A percentile compares a stretch with the other conserved stretches of the same genome.
phyloP scores from a whole-genome alignment of 2,113 vertebrate genomes.

The Lichenostomus cassidix region DNA sequence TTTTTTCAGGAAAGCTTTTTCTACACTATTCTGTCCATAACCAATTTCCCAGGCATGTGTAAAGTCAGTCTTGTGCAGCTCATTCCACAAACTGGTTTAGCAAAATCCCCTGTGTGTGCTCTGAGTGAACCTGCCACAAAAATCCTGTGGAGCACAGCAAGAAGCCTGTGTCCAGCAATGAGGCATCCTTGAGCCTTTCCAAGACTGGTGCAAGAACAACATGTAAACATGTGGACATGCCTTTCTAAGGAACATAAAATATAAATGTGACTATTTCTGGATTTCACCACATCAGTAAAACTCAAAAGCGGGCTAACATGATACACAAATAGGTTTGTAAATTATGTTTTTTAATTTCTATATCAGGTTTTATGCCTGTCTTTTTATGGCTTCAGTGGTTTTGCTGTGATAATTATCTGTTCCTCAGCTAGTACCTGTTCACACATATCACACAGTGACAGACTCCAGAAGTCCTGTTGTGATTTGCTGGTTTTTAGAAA shows the following conservation, averaged over 20 bases:
- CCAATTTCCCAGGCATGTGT: rapidly evolving
- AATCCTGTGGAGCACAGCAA: neutral
- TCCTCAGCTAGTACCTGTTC: neutral
- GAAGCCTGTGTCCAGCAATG: neutral
- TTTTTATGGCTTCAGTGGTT: neutral
- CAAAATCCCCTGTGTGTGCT: rapidly evolving
- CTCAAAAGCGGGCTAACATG: neutral
- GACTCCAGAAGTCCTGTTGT: neutral
- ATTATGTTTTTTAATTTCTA: neutral
- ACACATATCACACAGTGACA: neutral
- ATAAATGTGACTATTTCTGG: neutral
- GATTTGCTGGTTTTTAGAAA: neutral
- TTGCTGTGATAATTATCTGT: neutral
- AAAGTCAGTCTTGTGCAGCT: neutral
- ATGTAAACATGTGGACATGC: neutral
- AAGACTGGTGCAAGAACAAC: neutral
- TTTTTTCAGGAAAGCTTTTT: neutral
- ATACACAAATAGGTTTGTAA: neutral
- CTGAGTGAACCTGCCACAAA: neutral
- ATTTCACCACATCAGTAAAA: neutral
- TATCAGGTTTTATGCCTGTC: neutral
- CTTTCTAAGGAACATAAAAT: neutral
- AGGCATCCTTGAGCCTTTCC: neutral
- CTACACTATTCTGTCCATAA: neutral
- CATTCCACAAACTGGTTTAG: neutral